phyloP scores from a whole-genome alignment of 92 coral and sea anemone genomes.

The Porites cylindrica region DNA sequence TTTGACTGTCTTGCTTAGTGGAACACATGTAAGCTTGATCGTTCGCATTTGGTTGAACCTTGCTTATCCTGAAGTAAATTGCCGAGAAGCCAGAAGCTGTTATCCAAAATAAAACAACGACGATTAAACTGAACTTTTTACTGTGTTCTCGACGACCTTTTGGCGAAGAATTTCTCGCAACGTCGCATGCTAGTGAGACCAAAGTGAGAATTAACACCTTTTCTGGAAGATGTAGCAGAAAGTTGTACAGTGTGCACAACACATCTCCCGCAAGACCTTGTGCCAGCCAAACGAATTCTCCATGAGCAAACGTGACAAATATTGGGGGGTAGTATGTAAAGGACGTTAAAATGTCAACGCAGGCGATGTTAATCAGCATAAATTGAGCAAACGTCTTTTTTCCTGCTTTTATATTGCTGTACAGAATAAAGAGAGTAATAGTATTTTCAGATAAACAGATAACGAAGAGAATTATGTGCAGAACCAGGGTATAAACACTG shows the following conservation, averaged over 20 bases:
- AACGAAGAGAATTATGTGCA: not conserved
- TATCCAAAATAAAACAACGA: not conserved
- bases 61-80: not conserved
- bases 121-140: not conserved
- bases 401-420: not conserved
- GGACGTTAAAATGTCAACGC: slow-evolving; percentile 2
- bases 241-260: not conserved
- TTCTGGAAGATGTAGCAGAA: not conserved
- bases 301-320: slow-evolving; percentile 1
- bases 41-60: not conserved
- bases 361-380: slow-evolving; percentile 5
- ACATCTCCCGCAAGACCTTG: slow-evolving; percentile 3
- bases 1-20: too few species aligned
- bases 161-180: slow-evolving; percentile 9
- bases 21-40: not conserved
- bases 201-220: not conserved
- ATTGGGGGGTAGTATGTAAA: not conserved
- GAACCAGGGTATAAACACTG: not conserved
- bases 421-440: slow-evolving; percentile 17
- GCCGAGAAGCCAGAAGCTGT: slow-evolving; percentile 1
- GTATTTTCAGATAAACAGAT: slow-evolving; percentile 19
- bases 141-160: slow-evolving; percentile 28
- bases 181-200: slow-evolving; percentile 22
- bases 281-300: not conserved
- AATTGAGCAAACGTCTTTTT: not conserved